phyloP scores from a whole-genome alignment of 2,888 invertebrate genomes.

The Yponomeuta malinellus region DNA sequence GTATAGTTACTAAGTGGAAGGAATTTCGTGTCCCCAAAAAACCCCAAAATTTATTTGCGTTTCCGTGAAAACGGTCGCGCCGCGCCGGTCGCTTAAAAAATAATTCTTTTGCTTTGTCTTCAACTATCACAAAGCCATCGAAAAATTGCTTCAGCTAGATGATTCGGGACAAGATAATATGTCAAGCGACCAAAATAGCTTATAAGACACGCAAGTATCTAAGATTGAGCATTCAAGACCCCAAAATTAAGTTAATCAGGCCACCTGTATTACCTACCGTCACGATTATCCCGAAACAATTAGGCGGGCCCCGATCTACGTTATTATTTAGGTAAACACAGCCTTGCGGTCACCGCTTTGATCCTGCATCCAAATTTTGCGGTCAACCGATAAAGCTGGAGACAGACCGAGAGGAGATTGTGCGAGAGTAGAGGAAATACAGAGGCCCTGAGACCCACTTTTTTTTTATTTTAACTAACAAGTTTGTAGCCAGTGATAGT shows the following conservation, averaged over 20 bases:
- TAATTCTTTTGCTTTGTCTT: too few relatives aligned
- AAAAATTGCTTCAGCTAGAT: too few relatives aligned
- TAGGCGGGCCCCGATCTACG: slow-evolving; percentile 21
- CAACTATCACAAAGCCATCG: too few relatives aligned
- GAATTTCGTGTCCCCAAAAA: too few relatives aligned
- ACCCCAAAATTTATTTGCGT: too few relatives aligned
- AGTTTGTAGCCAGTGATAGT: too few relatives aligned
- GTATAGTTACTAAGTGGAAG: too few relatives aligned
- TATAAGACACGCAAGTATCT: background rate
- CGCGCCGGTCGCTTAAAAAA: too few relatives aligned
- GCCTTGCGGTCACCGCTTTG: slow-evolving; percentile 31
- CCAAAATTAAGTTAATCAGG: slow-evolving; percentile 4
- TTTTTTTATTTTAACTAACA: too few relatives aligned
- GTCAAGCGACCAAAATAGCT: background rate
- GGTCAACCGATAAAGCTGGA: slow-evolving; percentile 15
- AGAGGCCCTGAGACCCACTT: too few relatives aligned
- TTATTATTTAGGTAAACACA: slow-evolving; percentile 24
- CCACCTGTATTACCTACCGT: slow-evolving; percentile 25
- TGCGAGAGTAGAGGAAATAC: background rate
- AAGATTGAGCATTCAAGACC: background rate
- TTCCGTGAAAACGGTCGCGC: too few relatives aligned
- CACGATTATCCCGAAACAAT: slow-evolving; percentile 25
- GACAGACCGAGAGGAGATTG: background rate
- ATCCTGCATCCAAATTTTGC: slow-evolving; percentile 24
- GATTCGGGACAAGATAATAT: background rate